Evolutionary conservation across 2,888 invertebrate species (phyloP), one percentile per base, ranked within the genome.

Genomic region (Iphiclides podalirius): DNA sequence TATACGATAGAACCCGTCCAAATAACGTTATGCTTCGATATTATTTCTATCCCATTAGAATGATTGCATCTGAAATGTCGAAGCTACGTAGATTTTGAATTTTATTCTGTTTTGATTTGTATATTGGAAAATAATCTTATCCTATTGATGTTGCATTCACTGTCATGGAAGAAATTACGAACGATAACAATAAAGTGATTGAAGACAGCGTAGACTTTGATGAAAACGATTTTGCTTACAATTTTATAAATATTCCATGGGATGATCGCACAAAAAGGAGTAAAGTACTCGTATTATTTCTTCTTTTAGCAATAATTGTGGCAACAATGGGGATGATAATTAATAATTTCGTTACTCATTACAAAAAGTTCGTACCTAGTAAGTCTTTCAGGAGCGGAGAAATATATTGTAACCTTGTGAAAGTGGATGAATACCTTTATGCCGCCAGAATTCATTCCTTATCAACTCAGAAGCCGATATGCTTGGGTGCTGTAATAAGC

Each of bases 201-300:
- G n/a, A n/a, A n/a, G n/a, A n/a, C n/a, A n/a, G n/a, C n/a, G n/a
- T n/a, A n/a, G n/a, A 67, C 13, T 51, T 50, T 3, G 66, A 72
- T 45, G 60, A 70, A 45, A 63, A 71, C 46, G 67, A 73, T 50
- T 83, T 70, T 52, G 60, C 63, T 52, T 78, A 70, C 54, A 76
- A 79, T 65, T 85, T 85, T 56, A 62, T 85, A 23, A 73, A 70
- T 47, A 69, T 47, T 12, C 85, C 86, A 8, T 87, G 86, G 86
- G 85, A 85, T 44, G 78, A 82, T 45, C 70, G 86, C 9, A 61
- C 81, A 2, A 59, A 55, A 7, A 72, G 56, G 53, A 86, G 80
- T 59, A 84, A 84, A 74, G 55, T 70, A 34, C 69, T 75, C 4
- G 75, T 84, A 9, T 52, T 79, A 28, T 47, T 67, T 37, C 61